Base-by-base conservation (phyloP, 2,888 invertebrate genomes). In the Eupsilia transversa region DNA sequence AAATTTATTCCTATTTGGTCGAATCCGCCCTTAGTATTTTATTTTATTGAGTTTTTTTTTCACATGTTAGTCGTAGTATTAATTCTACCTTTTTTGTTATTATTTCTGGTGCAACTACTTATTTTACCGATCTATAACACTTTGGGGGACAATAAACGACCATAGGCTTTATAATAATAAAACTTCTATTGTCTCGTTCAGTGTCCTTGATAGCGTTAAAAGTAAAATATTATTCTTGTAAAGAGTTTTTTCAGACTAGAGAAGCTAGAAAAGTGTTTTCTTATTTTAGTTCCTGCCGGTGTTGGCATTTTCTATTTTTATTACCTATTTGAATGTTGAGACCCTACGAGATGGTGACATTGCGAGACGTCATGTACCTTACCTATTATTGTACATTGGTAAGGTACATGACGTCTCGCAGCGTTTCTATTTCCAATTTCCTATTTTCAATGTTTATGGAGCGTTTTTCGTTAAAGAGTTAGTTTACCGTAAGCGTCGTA, bases 241-340 rank as follows among this genome's bases (percentile, higher is more conserved):
- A 20, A 61, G 14, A 30, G 1, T 46, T 41, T 38, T 33, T 56
- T 46, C 30, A 4, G 35, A 54, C 4, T 2, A n/a, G 20, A 20
- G 30, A 56, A 80, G 33, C 54, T 59, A 27, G 38, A 49, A 54
- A 60, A 65, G 23, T 52, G 9, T 49, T 72, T 79, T 65, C 20
- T 43, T 70, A 57, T 61, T 63, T 78, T 56, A 52, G 43, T 35
- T 49, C 3, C 7, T 27, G 20, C 3, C 27, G 12, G n/a, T 59
- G 41, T 49, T 46, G 30, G n/a, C 27, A 49, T 41, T 75, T 43
- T 52, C 41, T 52, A 38, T 76, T 54, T 75, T 38, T 61, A 27
- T 66, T 23, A n/a, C 54, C 54, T 17, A 30, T 20, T 35, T 33
- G 2, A 57, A 17, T 65, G 30, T 60, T 35, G 30, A 20, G 46